Percentiles rank a stretch among this genome's conserved stretches.
Evolutionary conservation across 2,797 vertebrate species (phyloP).

Genomic region (Siniperca scherzeri): DNA sequence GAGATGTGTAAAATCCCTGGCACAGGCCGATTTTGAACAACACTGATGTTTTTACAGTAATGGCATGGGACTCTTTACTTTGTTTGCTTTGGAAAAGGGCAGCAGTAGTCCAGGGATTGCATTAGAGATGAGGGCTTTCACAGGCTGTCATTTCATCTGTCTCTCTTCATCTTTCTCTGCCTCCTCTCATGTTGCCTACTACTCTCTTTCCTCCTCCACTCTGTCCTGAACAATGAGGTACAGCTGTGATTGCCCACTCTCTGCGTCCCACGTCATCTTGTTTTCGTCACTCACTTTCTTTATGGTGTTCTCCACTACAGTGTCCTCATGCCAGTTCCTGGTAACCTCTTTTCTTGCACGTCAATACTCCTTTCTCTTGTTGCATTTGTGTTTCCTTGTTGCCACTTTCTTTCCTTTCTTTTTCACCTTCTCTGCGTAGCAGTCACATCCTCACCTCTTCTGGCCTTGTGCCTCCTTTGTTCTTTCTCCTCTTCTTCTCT

Average conservation of each 20-base stretch:
- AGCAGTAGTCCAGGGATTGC: slow-evolving; percentile 28
- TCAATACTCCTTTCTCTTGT: not conserved
- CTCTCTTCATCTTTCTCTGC: slow-evolving; percentile 16
- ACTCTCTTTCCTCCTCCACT: slow-evolving; percentile 25
- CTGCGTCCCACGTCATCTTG: slow-evolving; percentile 2
- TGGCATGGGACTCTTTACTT: slow-evolving; percentile 22
- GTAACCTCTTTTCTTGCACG: not conserved
- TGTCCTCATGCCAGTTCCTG: not conserved
- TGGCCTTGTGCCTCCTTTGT: slow-evolving; percentile 25
- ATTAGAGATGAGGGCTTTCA: slow-evolving; percentile 38
- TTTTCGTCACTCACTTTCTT: slow-evolving; percentile 22
- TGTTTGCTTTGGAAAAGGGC: slow-evolving; percentile 46
- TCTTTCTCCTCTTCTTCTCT: not conserved
- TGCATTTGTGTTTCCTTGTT: not conserved
- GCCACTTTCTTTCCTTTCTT: not conserved
- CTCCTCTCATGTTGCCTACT: slow-evolving; percentile 38
- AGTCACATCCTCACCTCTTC: slow-evolving; percentile 27
- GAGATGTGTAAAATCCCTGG: slow-evolving; percentile 18
- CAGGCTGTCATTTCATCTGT: slow-evolving; percentile 38
- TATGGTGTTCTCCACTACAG: not conserved
- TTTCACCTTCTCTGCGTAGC: not conserved
- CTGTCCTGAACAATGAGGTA: slow-evolving; percentile 30
- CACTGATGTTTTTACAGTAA: slow-evolving; percentile 32
- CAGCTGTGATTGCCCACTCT: slow-evolving; percentile 31
- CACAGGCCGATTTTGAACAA: slow-evolving; percentile 16